A percentile compares a stretch with the other conserved stretches of the same genome.
Evolutionary conservation across 2,113 vertebrate genomes (phyloP).

Genomic region (Scopus umbretta): DNA sequence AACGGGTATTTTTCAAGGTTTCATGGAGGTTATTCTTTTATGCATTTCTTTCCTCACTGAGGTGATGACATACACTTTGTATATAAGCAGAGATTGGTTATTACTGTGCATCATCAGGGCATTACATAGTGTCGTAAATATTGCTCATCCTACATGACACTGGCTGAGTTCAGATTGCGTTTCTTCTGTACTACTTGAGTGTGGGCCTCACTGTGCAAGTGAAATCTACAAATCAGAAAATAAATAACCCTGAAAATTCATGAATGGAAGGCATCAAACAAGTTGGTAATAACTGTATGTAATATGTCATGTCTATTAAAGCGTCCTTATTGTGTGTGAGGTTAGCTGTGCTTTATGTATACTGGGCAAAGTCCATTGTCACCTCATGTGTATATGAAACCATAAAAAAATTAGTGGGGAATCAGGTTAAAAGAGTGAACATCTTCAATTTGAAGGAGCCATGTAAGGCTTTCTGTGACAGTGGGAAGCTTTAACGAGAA

Average conservation of each 20-base stretch:
- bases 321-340: neutral
- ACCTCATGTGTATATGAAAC: neutral
- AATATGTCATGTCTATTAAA: neutral
- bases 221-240: neutral
- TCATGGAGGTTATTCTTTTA: neutral
- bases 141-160: neutral
- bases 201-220: neutral
- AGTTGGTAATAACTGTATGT: neutral
- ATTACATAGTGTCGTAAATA: fast-evolving
- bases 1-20: neutral
- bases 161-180: neutral
- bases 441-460: neutral
- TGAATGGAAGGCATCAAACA: neutral
- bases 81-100: neutral
- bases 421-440: neutral
- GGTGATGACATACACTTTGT: neutral
- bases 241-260: neutral
- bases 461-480: neutral
- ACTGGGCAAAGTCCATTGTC: neutral
- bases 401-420: neutral
- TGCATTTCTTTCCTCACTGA: neutral
- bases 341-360: neutral
- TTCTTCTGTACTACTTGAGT: neutral
- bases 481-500: neutral
- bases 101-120: neutral